Base-by-base conservation (phyloP, 2,113 vertebrate species). In the Heliornis fulica region DNA sequence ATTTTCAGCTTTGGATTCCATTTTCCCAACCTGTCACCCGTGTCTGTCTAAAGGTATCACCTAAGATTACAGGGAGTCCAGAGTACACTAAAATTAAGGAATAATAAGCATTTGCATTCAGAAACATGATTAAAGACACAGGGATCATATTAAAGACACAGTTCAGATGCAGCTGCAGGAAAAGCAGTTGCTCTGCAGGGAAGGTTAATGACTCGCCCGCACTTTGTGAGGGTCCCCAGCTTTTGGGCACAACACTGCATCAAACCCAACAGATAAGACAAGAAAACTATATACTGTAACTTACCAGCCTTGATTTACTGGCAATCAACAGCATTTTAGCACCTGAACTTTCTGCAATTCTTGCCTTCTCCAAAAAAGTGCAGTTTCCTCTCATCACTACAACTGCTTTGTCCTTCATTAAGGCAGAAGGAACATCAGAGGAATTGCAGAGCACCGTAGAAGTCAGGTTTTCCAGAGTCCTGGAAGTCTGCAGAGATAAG, bases 321-420 rank as follows among this genome's bases (percentile, higher is more conserved):
- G 98, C 98, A 87, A 99, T 96, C 92, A 99, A 91, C 76, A 99
- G 95, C 21, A 98, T 92, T 79, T 97, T 95, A 70, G 98, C 99
- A 60, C 98, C 98, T 3, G 95, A 96, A 8, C 2, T 69, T 85
- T 99, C 98, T 57, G 99, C 99, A 50, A 99, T 95, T 43, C 79
- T 64, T 43, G 98, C 99, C 95, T 99, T 99, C 92, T 98, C 98
- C 89, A 98, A 96, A 95, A 98, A 98, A 21, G 94, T 61, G 96
- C 99, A 99, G 32, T 97, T 95, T 15, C 98, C 99, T 43, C 97
- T 97, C 97, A 98, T 98, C 56, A 99, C 99, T 45, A 98, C 98
- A 83, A 99, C 80, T 3, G 98, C 98, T 92, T 97, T 98, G 72
- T 97, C 98, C 87, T 96, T 97, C 60, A 99, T 75, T 59, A 78